phyloP scores from a whole-genome alignment of 2,888 invertebrate genomes.

The Liodrosophila aerea region DNA sequence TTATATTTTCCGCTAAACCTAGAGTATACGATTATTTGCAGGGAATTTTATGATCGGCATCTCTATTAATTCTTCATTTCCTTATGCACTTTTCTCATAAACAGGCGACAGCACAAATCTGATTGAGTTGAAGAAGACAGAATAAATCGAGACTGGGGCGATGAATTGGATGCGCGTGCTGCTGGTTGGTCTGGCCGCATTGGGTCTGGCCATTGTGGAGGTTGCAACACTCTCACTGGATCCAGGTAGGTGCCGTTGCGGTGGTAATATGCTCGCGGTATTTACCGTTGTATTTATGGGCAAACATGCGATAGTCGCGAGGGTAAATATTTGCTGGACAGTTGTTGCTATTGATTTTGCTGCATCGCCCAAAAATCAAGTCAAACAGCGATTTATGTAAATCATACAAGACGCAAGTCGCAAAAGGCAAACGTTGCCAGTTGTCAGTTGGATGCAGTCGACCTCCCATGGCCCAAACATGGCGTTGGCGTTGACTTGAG shows the following conservation, averaged over 20 bases:
- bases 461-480: slow-evolving; percentile 49
- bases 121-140: slow-evolving; percentile 35
- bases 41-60: slow-evolving; percentile 3
- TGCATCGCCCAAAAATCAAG: slow-evolving; percentile 38
- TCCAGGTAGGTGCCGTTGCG: slow-evolving; percentile 79
- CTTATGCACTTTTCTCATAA: slow-evolving; percentile 47
- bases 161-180: slow-evolving; percentile 80
- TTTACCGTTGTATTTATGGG: slow-evolving; percentile 61
- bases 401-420: slow-evolving; percentile 25
- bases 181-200: slow-evolving; percentile 61
- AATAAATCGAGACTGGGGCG: slow-evolving; percentile 22
- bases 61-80: slow-evolving; percentile 25
- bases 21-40: neutral
- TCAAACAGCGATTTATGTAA: slow-evolving; percentile 51
- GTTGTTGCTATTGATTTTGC: slow-evolving; percentile 24
- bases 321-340: slow-evolving; percentile 61
- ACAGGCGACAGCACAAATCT: slow-evolving; percentile 58
- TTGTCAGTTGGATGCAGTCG: slow-evolving; percentile 19
- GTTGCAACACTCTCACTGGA: slow-evolving; percentile 81
- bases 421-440: slow-evolving; percentile 33
- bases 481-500: slow-evolving; percentile 64
- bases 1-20: no score
- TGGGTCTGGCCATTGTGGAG: slow-evolving; percentile 73
- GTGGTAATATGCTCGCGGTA: slow-evolving; percentile 17
- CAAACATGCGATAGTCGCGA: slow-evolving; percentile 48